phyloP scores from a whole-genome alignment of 2,888 invertebrate species.

The Leistus spinibarbis region DNA sequence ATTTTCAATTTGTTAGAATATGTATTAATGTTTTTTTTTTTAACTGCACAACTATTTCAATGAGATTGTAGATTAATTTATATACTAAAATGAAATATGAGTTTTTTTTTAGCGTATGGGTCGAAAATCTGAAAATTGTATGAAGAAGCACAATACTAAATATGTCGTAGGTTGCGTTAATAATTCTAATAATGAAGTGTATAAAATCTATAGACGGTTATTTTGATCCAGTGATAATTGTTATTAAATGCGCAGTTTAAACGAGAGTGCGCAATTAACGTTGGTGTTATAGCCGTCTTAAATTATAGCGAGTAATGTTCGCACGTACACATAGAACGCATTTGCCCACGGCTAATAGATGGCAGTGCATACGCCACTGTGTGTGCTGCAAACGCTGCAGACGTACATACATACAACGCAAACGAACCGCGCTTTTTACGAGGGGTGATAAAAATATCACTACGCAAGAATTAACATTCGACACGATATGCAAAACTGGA shows the following conservation, averaged over 20 bases:
- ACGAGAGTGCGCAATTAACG: conserved; percentile 24
- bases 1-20: no score
- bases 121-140: no score
- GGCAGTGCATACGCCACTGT: background rate
- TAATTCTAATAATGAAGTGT: background rate
- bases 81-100: no score
- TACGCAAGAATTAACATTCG: background rate
- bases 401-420: background rate
- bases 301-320: conserved; percentile 15
- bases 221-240: conserved; percentile 10
- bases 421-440: background rate
- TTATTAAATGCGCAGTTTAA: conserved; percentile 28
- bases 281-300: conserved; percentile 24
- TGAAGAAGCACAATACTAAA: no score
- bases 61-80: no score
- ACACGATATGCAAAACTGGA: no score
- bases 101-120: no score
- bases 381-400: background rate
- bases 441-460: background rate
- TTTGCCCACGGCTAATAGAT: conserved; percentile 3
- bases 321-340: background rate
- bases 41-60: no score
- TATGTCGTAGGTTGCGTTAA: no score
- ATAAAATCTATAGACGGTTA: background rate
- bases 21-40: no score